phyloP scores from a whole-genome alignment of 2,888 invertebrate species.

The Eupithecia insigniata region DNA sequence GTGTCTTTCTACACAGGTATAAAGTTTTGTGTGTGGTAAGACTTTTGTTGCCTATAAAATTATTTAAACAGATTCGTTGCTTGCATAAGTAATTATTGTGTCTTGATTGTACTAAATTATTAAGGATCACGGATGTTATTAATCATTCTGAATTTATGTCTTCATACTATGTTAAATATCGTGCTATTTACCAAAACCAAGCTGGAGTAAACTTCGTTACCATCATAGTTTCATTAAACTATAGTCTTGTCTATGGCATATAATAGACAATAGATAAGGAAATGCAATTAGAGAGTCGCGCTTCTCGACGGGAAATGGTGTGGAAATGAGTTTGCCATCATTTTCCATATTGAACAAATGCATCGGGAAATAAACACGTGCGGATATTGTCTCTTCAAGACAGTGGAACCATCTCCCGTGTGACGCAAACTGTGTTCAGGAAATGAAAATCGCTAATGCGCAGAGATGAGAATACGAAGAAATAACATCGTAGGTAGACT shows the following conservation, averaged over 20 bases:
- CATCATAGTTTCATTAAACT: conserved; percentile 20
- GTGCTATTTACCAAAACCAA: background rate
- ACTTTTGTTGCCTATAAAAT: conserved; percentile 19
- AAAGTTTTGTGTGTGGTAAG: conserved; percentile 53
- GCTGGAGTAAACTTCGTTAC: background rate
- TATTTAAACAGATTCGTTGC: conserved; percentile 19
- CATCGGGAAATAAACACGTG: conserved; percentile 75
- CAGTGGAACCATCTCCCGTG: conserved; percentile 59
- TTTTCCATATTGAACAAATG: conserved; percentile 79
- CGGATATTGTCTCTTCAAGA: conserved; percentile 73
- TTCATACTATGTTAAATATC: background rate
- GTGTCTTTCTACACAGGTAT: conserved; percentile 50
- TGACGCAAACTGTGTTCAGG: conserved; percentile 50
- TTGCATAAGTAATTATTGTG: conserved; percentile 18
- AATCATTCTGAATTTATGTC: conserved; percentile 7
- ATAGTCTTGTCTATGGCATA: conserved; percentile 40
- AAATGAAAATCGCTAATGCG: conserved; percentile 46
- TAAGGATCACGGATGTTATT: background rate
- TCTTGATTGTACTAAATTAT: background rate
- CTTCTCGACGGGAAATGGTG: conserved; percentile 66
- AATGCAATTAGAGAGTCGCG: conserved; percentile 42
- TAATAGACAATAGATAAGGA: conserved; percentile 32
- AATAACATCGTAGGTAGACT: background rate
- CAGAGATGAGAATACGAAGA: background rate
- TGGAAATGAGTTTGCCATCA: conserved; percentile 79